phyloP scores from a whole-genome alignment of 2,113 vertebrate genomes.

The Dunckerocampus dactyliophorus region DNA sequence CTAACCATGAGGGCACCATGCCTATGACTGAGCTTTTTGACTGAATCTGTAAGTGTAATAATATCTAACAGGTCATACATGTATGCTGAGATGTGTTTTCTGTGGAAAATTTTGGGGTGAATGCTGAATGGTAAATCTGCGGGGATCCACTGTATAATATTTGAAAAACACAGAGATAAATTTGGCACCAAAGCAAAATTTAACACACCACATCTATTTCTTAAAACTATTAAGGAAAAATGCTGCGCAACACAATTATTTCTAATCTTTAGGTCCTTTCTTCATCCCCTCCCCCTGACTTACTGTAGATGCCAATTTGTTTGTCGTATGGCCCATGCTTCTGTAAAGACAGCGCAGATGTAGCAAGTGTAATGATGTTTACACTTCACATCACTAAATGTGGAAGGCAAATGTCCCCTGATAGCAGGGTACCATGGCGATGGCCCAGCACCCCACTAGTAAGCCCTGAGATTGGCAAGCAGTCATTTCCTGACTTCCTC shows the following conservation, averaged over 20 bases:
- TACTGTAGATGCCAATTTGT: not conserved
- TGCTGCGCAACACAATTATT: not conserved
- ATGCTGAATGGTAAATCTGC: too few species aligned
- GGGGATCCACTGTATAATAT: too few species aligned
- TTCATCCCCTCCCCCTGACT: not conserved
- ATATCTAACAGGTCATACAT: too few species aligned
- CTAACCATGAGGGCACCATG: too few species aligned
- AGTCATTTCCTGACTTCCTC: constrained; percentile 62
- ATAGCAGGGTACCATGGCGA: constrained; percentile 54
- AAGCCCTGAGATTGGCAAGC: constrained; percentile 46
- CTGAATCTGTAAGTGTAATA: too few species aligned
- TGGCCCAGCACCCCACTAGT: constrained; percentile 49
- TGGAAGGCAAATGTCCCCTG: constrained; percentile 53
- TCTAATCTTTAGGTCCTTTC: not conserved
- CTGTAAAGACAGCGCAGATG: not conserved
- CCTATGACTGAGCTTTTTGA: too few species aligned
- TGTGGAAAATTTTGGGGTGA: too few species aligned
- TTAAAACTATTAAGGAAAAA: not conserved
- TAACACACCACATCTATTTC: too few species aligned
- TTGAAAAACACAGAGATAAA: too few species aligned
- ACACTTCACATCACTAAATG: constrained; percentile 27
- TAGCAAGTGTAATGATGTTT: constrained; percentile 42
- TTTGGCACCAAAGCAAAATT: too few species aligned
- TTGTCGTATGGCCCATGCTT: not conserved
- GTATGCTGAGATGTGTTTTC: too few species aligned